Evolutionary conservation across 2,888 invertebrate species (phyloP).

Genomic region (Stenurella melanura): DNA sequence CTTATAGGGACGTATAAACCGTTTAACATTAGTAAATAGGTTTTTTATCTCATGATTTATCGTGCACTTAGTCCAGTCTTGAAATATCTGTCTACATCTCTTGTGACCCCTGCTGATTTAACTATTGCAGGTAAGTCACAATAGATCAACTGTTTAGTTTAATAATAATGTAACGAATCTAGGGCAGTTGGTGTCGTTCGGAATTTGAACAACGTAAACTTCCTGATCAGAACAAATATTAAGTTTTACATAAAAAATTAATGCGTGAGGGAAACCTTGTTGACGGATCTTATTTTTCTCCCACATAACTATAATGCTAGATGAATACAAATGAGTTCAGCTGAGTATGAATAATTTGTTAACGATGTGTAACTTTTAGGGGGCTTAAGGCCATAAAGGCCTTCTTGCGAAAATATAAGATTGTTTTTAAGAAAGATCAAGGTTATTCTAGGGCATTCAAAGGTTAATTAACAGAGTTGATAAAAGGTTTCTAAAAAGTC

Average conservation of each 20-base stretch:
- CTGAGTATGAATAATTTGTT: too few relatives aligned
- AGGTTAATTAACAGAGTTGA: too few relatives aligned
- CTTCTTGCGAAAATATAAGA: too few relatives aligned
- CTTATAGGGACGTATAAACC: constrained; percentile 27
- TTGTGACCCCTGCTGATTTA: constrained; percentile 36
- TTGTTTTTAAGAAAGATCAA: too few relatives aligned
- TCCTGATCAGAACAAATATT: constrained; percentile 4
- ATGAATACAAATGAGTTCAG: too few relatives aligned
- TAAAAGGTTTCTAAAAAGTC: too few relatives aligned
- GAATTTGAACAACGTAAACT: background rate
- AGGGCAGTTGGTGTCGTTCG: constrained; percentile 21
- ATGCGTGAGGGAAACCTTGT: too few relatives aligned
- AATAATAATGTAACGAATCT: constrained; percentile 15
- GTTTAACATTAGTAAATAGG: constrained; percentile 24
- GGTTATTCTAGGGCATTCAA: too few relatives aligned
- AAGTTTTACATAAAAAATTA: background rate
- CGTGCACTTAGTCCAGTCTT: constrained; percentile 29
- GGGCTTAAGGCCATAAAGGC: too few relatives aligned
- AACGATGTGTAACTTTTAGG: too few relatives aligned
- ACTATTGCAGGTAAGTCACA: constrained; percentile 33
- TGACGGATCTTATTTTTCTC: too few relatives aligned
- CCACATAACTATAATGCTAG: too few relatives aligned
- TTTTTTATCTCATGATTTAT: constrained; percentile 37
- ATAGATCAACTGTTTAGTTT: constrained; percentile 32
- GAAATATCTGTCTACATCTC: constrained; percentile 29